Base-by-base conservation (phyloP, 2,113 vertebrate genomes). In the Caranx melampygus region DNA sequence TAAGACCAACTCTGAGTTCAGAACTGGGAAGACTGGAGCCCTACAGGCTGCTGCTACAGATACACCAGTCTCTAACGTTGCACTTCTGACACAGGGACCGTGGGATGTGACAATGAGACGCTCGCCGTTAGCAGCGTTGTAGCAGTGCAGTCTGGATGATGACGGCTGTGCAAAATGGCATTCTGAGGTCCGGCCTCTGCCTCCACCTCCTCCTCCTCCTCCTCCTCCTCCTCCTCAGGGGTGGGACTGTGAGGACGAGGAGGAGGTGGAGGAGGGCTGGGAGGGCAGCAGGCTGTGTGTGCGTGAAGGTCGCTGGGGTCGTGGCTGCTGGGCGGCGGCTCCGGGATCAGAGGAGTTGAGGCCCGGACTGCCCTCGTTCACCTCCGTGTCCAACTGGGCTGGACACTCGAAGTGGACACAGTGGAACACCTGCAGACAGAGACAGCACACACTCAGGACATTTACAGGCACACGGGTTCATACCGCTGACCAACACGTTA, bases 331-430 rank as follows among this genome's bases (percentile, higher is more conserved):
- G 37, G 81, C 35, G 72, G 64, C 18, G 6, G 72, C n/a, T 8
- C 82, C 86, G 0, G 78, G 26, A 14, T 92, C 93, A 0, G 83
- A 82, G 5, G 89, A 67, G 44, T 92, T 88, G 16, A 72, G 68
- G 18, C 96, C 96, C 4, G 97, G 96, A 31, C 83, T 90, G 76
- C 82, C 92, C 8, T 98, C 97, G 0, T 92, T 96, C 59, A 96
- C 96, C 77, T 95, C 96, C 0, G 79, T 87, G 82, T 94, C 92
- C 64, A 93, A 93, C 93, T 97, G 96, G 81, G 96, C 96, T 0
- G 98, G 98, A 87, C 98, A 98, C 89, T 99, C 98, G 37, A 99
- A 99, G 94, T 99, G 98, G 65, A 99, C 98, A 26, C 98, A 99
- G 93, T 99, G 98, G 93, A 99, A 99, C 57, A 99, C 98, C 98